Conservation (phyloP, 2,113 vertebrate genomes). For the Acanthochromis polyacanthus region DNA sequence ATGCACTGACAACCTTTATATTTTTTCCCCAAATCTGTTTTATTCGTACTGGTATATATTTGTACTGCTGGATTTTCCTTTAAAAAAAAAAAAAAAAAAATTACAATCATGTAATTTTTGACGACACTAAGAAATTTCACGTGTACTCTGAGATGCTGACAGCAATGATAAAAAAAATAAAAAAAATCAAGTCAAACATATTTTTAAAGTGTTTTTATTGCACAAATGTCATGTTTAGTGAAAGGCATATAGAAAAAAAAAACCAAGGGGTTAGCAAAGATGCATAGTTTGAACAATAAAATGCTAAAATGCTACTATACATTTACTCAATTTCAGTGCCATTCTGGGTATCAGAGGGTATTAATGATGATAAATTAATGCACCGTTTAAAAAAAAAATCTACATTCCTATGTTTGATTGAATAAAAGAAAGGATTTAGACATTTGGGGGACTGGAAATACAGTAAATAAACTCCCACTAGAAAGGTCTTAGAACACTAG, state of each 20-base stretch:
- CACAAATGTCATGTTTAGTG: constrained; percentile 75
- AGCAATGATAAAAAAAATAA: too few species aligned
- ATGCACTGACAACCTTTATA: constrained; percentile 35
- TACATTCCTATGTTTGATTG: constrained; percentile 10
- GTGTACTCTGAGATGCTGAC: constrained; percentile 1
- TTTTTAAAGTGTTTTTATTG: constrained; percentile 81
- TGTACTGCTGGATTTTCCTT: constrained; percentile 13
- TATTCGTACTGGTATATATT: constrained; percentile 13
- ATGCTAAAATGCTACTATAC: constrained; percentile 42
- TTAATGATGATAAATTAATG: constrained; percentile 12
- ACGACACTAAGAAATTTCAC: constrained; percentile 26
- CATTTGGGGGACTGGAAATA: neutral
- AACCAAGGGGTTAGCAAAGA: constrained; percentile 20
- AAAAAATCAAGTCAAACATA: constrained; percentile 18
- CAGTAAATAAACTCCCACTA: neutral
- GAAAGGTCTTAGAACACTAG: constrained; percentile 55
- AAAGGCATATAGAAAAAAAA: constrained; percentile 44
- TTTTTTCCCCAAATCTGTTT: neutral
- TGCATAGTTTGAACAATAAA: constrained; percentile 46
- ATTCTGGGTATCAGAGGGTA: constrained; percentile 3
- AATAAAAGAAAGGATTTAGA: constrained; percentile 28
- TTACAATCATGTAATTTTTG: constrained; percentile 24
- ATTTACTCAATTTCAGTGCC: constrained; percentile 20
- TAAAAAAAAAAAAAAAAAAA: constrained; percentile 11
- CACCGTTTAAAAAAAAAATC: constrained; percentile 4